Evolutionary conservation across 53 echinoderm and acorn worm species (phyloP).

Genomic region (Antedon mediterranea): DNA sequence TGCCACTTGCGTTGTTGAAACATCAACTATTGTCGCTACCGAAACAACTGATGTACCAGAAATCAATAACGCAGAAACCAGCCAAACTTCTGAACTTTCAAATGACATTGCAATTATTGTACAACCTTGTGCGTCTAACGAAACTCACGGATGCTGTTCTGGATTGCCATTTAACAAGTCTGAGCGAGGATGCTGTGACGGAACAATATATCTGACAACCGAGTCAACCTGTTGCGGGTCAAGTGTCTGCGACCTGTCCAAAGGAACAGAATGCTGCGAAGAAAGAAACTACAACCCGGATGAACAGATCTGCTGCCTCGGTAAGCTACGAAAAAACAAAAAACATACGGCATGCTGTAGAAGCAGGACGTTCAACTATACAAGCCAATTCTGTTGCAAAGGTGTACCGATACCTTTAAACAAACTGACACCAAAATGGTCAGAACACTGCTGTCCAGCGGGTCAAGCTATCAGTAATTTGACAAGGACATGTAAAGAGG

Average conservation of each 20-base stretch:
- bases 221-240: slow-evolving; percentile 15
- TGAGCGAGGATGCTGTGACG: slow-evolving; percentile 42
- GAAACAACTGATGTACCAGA: background rate
- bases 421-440: background rate
- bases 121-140: background rate
- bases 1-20: background rate
- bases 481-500: background rate
- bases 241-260: background rate
- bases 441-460: background rate
- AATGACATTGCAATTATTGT: background rate
- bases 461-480: background rate
- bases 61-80: background rate
- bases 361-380: background rate
- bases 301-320: slow-evolving; percentile 11
- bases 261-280: slow-evolving; percentile 16
- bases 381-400: background rate
- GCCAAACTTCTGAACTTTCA: background rate
- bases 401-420: background rate
- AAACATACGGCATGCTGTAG: background rate
- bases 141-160: slow-evolving; percentile 1
- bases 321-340: background rate
- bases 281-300: slow-evolving; percentile 8
- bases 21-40: background rate
- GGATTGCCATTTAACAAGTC: slow-evolving; percentile 12
- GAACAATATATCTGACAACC: slow-evolving; percentile 7